These are phyloP conservation scores for Theretra japonica DNA, from an alignment of 2,888 invertebrate species.

Conservation along the genomic window DNA sequence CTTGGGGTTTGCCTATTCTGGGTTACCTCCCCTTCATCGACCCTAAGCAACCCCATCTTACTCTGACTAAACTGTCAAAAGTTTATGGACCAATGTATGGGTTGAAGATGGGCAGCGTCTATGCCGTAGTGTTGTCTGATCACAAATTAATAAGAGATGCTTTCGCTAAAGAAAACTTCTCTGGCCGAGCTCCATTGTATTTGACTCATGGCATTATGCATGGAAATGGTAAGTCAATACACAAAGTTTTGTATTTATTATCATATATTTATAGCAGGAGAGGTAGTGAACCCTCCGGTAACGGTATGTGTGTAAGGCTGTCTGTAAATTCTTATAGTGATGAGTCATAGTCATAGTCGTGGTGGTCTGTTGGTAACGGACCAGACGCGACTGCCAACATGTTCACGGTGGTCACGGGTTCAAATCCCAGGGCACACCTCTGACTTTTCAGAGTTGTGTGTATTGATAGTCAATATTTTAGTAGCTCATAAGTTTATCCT, in stretches of 20 bases:
- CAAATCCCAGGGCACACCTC: too few relatives aligned
- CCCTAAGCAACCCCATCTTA: conserved; percentile 87
- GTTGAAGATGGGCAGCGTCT: conserved; percentile 89
- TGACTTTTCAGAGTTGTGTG: too few relatives aligned
- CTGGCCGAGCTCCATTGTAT: conserved; percentile 92
- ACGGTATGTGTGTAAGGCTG: not conserved
- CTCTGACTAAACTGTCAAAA: conserved; percentile 87
- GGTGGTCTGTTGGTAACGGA: too few relatives aligned
- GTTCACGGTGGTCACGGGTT: too few relatives aligned
- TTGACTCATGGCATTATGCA: conserved; percentile 94
- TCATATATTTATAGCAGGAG: too few relatives aligned
- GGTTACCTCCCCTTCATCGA: conserved; percentile 92
- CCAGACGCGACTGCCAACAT: too few relatives aligned
- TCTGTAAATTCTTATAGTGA: too few relatives aligned
- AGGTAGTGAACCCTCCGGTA: too few relatives aligned
- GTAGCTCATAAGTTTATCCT: too few relatives aligned
- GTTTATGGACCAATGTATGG: conserved; percentile 91
- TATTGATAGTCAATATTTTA: too few relatives aligned
- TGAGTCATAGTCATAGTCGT: too few relatives aligned
- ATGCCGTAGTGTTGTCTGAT: conserved; percentile 91
- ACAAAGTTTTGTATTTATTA: not conserved
- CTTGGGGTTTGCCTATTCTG: conserved; percentile 90
- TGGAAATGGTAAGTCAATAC: conserved; percentile 89
- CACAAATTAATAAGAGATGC: conserved; percentile 89
- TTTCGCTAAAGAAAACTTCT: conserved; percentile 88